These are phyloP conservation scores for Oscheius sp. DNA, from an alignment of 2,888 invertebrate species.

Conservation along the genomic window DNA sequence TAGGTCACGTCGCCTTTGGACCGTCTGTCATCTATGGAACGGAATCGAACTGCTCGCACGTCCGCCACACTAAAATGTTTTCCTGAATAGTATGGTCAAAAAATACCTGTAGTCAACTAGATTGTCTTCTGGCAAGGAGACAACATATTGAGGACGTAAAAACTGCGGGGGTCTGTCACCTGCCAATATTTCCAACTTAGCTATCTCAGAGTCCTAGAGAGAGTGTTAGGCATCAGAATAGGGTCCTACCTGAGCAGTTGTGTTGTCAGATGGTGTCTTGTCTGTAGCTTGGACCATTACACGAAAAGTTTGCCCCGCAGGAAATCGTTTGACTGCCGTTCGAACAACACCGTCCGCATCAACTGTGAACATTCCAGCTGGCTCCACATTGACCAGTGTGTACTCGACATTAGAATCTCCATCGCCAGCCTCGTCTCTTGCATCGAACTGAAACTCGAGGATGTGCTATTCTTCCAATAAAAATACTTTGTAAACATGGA, in stretches of 20 bases:
- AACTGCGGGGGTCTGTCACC: conserved; percentile 97
- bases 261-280: conserved; percentile 50
- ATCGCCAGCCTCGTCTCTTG: conserved; percentile 92
- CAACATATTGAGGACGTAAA: conserved; percentile 92
- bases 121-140: conserved; percentile 95
- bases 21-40: conserved; percentile 56
- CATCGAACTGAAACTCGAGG: conserved; percentile 80
- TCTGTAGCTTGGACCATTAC: conserved; percentile 67
- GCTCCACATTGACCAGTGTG: conserved; percentile 69
- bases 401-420: conserved; percentile 66
- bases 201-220: conserved; percentile 62
- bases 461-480: not conserved
- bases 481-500: conserved; percentile 60
- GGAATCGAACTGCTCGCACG: conserved; percentile 93
- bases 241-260: conserved; percentile 38
- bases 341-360: conserved; percentile 66
- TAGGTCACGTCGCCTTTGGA: conserved; percentile 46
- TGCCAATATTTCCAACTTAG: conserved; percentile 72
- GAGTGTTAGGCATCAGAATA: not conserved
- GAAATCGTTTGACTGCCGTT: conserved; percentile 61
- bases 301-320: conserved; percentile 53
- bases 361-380: conserved; percentile 65
- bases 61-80: conserved; percentile 84
- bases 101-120: conserved; percentile 84
- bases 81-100: not conserved